Conservation (phyloP, 2,888 invertebrate genomes). For the Drosophila crucigera region DNA sequence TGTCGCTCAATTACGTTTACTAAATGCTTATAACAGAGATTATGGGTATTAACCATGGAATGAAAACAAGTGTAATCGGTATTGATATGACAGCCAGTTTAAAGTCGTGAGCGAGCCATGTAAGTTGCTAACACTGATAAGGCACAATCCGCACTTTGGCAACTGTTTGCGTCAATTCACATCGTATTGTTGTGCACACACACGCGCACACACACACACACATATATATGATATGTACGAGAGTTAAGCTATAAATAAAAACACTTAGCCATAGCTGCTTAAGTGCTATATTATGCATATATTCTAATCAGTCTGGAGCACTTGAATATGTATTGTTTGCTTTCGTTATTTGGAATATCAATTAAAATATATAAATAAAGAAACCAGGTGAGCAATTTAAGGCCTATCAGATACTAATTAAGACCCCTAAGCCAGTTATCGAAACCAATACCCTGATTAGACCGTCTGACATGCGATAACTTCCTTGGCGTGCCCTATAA, state of each 20-base stretch:
- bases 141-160: neutral
- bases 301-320: conserved; percentile 44
- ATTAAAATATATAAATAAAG: conserved; percentile 42
- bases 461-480: conserved; percentile 12
- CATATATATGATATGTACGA: neutral
- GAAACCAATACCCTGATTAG: conserved; percentile 27
- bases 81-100: conserved; percentile 2
- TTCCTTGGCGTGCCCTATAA: conserved; percentile 39
- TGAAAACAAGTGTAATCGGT: conserved; percentile 13
- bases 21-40: conserved; percentile 51
- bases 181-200: neutral
- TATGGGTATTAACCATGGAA: conserved; percentile 26
- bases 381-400: conserved; percentile 9
- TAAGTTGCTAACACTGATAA: conserved; percentile 14
- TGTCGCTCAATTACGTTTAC: conserved; percentile 35
- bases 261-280: neutral
- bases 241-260: neutral
- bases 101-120: neutral
- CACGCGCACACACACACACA: neutral
- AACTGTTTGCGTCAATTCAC: conserved; percentile 4
- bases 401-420: conserved; percentile 44
- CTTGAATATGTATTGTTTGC: conserved; percentile 36
- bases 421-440: conserved; percentile 9
- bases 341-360: conserved; percentile 23
- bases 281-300: conserved; percentile 32